Base-by-base conservation (phyloP, 1,140 invertebrate species). In the Psilanteris sp. region DNA sequence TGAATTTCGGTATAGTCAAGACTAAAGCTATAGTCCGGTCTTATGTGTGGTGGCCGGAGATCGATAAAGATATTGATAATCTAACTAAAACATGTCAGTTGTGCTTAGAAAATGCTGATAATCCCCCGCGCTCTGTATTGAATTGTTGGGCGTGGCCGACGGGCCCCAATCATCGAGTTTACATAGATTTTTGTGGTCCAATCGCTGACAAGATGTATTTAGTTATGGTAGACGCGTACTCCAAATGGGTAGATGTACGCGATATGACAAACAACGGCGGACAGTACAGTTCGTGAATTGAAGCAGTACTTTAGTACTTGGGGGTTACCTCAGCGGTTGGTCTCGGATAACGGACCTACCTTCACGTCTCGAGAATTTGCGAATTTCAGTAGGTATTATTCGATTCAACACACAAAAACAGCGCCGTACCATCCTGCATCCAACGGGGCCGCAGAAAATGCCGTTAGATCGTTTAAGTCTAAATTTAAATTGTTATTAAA, bases 1-100 rank as follows among this genome's bases (percentile, higher is more conserved):
- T 59, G 18, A 89, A 90, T 75, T 72, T 81, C n/a, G 90, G 89
- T 2, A 85, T 90, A n/a, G 84, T 85, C 1, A 83, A 84, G 68
- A 90, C 89, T 82, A 91, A 91, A 77, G 48, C 36, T 6, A 29
- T 82, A 4, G 83, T 83, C 0, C 44, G 78, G 16, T 75, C 66
- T 5, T 79, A 79, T 34, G 50, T 79, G 3, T 79, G 75, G 78
- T 81, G 72, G 67, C 71, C 64, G 1, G 34, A 9, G 18, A 59
- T 79, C 1, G 72, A 79, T 59, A 4, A 4, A 1, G 44, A 78
- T 15, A 79, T 81, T 7, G 64, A 78, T 4, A 11, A 55, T 5
- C 11, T 72, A 6, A 50, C 54, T 0, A 67, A 67, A 44, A 48
- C 57, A 7, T 80, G 77, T 68, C 0, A 50, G 34, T 16, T 48